These are phyloP conservation scores for Xylota segnis DNA, from an alignment of 2,888 invertebrate genomes.

Conservation along the genomic window DNA sequence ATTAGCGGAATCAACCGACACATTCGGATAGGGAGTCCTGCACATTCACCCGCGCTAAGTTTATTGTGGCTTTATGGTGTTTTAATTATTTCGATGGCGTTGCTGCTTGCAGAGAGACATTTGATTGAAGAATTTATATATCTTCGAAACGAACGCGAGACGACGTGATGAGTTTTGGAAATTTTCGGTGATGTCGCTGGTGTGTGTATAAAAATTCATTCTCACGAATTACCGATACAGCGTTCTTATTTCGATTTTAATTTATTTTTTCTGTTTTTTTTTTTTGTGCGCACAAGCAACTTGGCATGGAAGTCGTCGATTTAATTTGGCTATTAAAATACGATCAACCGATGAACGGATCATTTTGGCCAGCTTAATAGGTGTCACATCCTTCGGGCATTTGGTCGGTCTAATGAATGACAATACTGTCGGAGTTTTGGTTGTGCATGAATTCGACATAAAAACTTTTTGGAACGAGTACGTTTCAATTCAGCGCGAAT, in stretches of 20 bases:
- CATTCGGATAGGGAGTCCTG: background rate
- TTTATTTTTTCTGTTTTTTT: conserved; percentile 4
- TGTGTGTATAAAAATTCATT: conserved; percentile 45
- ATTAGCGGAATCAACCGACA: conserved; percentile 49
- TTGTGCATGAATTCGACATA: conserved; percentile 62
- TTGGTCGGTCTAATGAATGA: conserved; percentile 43
- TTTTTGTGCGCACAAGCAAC: background rate
- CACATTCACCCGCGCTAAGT: background rate
- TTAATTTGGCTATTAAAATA: conserved; percentile 75
- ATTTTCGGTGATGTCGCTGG: conserved; percentile 34
- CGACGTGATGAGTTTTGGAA: conserved; percentile 67
- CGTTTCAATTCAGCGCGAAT: conserved; percentile 52
- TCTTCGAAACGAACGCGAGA: conserved; percentile 29
- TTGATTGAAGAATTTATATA: conserved; percentile 68
- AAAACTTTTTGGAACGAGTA: conserved; percentile 29
- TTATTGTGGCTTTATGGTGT: conserved; percentile 59
- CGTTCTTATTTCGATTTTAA: conserved; percentile 10
- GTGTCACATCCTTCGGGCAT: conserved; percentile 66
- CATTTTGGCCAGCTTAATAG: conserved; percentile 59
- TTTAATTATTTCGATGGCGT: conserved; percentile 74
- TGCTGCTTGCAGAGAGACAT: conserved; percentile 35
- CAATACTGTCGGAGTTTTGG: conserved; percentile 16
- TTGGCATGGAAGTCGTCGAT: conserved; percentile 32
- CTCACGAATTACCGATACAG: conserved; percentile 70
- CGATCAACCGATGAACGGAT: conserved; percentile 68